Evolutionary conservation across 2,888 invertebrate genomes (phyloP).

Genomic region (Globia sparganii): DNA sequence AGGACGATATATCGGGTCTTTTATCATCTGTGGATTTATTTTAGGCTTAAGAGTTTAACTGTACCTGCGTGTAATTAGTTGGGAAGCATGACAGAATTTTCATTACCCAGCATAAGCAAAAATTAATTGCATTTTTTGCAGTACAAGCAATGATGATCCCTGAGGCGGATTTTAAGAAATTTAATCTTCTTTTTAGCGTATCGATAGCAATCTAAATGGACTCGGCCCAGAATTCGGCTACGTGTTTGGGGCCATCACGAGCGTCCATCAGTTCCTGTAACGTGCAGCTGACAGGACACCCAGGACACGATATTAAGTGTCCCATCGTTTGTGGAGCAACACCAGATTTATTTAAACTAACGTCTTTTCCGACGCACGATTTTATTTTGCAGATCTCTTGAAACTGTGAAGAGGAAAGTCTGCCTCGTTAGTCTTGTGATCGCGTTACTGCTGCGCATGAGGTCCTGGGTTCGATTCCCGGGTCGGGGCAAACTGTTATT

Average conservation of each 20-base stretch:
- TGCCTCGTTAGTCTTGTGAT: background rate
- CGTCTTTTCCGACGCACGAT: constrained; percentile 3
- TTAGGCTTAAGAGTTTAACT: constrained; percentile 14
- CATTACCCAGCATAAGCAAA: background rate
- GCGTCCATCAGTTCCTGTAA: too few species aligned
- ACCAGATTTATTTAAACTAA: background rate
- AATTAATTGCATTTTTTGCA: constrained; percentile 38
- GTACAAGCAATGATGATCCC: constrained; percentile 9
- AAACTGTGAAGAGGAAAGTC: background rate
- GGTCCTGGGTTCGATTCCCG: background rate
- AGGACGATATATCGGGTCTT: constrained; percentile 64
- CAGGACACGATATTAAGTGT: too few species aligned
- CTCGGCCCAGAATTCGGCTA: too few species aligned
- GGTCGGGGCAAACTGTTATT: background rate
- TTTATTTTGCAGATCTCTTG: constrained; percentile 4
- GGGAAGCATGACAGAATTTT: constrained; percentile 1
- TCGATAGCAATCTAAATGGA: too few species aligned
- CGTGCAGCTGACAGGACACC: too few species aligned
- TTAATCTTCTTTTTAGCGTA: background rate
- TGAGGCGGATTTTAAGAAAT: constrained; percentile 5
- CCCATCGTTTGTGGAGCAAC: too few species aligned
- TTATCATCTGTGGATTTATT: constrained; percentile 16
- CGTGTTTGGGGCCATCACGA: too few species aligned
- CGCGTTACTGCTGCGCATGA: background rate
- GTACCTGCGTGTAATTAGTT: background rate